phyloP scores from a whole-genome alignment of 1,140 invertebrate genomes.

The Glossosoma conforme region DNA sequence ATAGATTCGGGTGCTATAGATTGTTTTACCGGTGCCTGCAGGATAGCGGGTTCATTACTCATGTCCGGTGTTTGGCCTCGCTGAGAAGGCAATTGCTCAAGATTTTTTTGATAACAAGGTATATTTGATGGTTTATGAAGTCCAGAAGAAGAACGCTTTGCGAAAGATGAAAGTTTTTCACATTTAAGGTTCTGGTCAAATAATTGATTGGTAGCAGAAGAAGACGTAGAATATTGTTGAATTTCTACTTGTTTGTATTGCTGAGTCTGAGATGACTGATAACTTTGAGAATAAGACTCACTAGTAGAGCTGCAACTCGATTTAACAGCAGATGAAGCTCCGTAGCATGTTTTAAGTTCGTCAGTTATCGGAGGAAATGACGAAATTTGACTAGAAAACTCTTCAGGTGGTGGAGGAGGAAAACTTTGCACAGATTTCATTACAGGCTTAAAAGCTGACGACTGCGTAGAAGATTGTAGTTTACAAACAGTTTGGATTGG shows the following conservation, averaged over 20 bases:
- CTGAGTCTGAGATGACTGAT: slow-evolving; percentile 15
- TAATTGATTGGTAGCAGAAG: slow-evolving; percentile 38
- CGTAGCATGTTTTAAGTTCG: slow-evolving; percentile 37
- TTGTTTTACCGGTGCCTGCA: slow-evolving; percentile 39
- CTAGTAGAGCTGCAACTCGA: slow-evolving; percentile 5
- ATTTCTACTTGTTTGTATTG: slow-evolving; percentile 12
- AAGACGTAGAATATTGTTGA: slow-evolving; percentile 27
- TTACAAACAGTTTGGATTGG: slow-evolving; percentile 40
- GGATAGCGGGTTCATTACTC: slow-evolving; percentile 35
- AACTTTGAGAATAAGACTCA: slow-evolving; percentile 4
- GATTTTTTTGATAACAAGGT: slow-evolving; percentile 57
- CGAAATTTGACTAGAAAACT: slow-evolving; percentile 34
- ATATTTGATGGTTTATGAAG: slow-evolving; percentile 55
- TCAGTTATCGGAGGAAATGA: slow-evolving; percentile 42
- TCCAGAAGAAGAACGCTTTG: slow-evolving; percentile 42
- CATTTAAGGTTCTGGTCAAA: slow-evolving; percentile 41
- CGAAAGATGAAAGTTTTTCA: slow-evolving; percentile 36
- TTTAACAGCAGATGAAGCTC: slow-evolving; percentile 12
- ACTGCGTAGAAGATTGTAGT: slow-evolving; percentile 39
- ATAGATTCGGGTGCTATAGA: slow-evolving; percentile 34
- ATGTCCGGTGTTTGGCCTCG: slow-evolving; percentile 48
- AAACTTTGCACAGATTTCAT: slow-evolving; percentile 38
- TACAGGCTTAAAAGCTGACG: slow-evolving; percentile 47
- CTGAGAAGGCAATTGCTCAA: slow-evolving; percentile 52
- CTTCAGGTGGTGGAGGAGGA: slow-evolving; percentile 38